These are phyloP conservation scores for Plotosus lineatus DNA, from an alignment of 2,113 vertebrate genomes.

Conservation along the genomic window DNA sequence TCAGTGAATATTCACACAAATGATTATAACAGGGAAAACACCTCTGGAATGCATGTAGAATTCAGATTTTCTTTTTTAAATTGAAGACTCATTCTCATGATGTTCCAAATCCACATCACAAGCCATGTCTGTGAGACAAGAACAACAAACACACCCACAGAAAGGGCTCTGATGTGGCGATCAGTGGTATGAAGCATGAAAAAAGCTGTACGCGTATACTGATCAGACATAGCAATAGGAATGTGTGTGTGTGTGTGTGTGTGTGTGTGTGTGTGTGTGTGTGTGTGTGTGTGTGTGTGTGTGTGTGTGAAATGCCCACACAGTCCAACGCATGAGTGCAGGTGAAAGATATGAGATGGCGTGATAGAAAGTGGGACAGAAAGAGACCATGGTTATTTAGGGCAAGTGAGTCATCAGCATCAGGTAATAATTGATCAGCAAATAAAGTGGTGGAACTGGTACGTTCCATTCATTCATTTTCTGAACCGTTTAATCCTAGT, in stretches of 20 bases:
- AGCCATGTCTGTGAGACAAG: neutral
- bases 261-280: slow-evolving; percentile 2
- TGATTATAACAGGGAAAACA: neutral
- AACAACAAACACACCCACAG: slow-evolving; percentile 5
- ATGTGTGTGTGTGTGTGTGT: slow-evolving; percentile 8
- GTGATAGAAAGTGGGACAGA: slow-evolving; percentile 1
- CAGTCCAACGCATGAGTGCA: slow-evolving; percentile 53
- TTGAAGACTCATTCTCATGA: neutral
- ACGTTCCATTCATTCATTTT: no score
- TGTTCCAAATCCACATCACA: no score
- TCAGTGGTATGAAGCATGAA: neutral
- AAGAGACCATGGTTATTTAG: neutral
- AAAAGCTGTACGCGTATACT: neutral
- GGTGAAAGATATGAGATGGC: slow-evolving; percentile 58
- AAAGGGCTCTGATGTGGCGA: slow-evolving; percentile 55
- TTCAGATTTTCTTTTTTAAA: neutral
- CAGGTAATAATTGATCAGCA: slow-evolving; percentile 2
- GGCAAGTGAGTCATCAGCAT: neutral
- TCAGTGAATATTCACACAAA: no score
- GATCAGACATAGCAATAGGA: no score
- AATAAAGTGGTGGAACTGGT: neutral
- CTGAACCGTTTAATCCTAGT: no score
- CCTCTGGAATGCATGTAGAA: neutral
- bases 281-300: slow-evolving; percentile 5
- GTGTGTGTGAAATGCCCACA: slow-evolving; percentile 66